A percentile compares a stretch with the other conserved stretches of the same genome.
These are phyloP conservation scores for Hypotaenidia okinawae DNA, from an alignment of 2,797 vertebrate species.

Conservation along the genomic window DNA sequence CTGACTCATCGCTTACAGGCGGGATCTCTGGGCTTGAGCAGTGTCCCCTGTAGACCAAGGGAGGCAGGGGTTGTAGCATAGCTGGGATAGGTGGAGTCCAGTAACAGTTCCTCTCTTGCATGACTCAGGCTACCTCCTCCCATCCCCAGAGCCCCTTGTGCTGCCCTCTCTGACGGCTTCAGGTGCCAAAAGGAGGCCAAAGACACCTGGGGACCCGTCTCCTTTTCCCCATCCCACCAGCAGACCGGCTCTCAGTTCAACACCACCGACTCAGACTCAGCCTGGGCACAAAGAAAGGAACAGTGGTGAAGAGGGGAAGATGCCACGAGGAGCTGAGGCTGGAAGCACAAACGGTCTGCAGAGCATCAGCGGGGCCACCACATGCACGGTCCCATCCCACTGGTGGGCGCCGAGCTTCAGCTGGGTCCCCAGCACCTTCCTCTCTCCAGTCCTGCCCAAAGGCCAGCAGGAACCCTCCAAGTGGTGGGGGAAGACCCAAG, in stretches of 20 bases:
- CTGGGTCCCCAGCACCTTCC: background rate
- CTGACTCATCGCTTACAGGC: slow-evolving; percentile 9
- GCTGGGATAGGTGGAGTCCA: slow-evolving; percentile 49
- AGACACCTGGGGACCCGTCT: background rate
- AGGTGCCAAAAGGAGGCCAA: background rate
- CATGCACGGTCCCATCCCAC: fast-evolving
- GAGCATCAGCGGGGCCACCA: background rate
- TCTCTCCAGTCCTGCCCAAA: background rate
- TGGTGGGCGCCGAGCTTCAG: background rate
- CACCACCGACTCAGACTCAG: fast-evolving
- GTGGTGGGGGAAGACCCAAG: background rate
- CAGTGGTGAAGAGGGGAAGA: background rate
- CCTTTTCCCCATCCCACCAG: background rate
- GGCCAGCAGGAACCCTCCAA: background rate
- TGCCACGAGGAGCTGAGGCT: background rate
- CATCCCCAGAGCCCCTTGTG: background rate
- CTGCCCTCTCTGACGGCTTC: background rate
- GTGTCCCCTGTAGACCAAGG: background rate
- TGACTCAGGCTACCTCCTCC: slow-evolving; percentile 47
- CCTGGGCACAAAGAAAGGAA: background rate
- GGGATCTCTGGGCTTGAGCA: background rate
- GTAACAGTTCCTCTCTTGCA: background rate
- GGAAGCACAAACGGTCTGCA: too few relatives aligned
- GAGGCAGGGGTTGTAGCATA: background rate
- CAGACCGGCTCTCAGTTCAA: background rate